Percentiles rank a stretch among this genome's conserved stretches.
Conservation (phyloP, 2,797 vertebrate species). For the Anniella stebbinsi region DNA sequence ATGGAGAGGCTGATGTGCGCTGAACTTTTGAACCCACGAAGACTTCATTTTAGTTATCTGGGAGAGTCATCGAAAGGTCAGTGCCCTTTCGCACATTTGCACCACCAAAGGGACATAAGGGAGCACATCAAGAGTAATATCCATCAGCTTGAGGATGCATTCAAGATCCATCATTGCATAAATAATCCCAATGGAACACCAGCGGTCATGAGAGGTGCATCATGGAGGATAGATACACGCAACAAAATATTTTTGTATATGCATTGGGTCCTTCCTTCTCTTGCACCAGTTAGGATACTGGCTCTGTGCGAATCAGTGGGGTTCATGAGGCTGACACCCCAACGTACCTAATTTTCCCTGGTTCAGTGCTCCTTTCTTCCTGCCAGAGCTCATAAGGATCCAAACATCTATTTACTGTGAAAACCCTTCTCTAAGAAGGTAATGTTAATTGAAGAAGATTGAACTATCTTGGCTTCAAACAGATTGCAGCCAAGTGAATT, state of each 20-base stretch:
- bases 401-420: conserved; percentile 72
- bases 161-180: conserved; percentile 67
- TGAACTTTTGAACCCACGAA: conserved; percentile 77
- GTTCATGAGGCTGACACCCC: conserved; percentile 42
- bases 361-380: conserved; percentile 71
- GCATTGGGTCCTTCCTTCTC: conserved; percentile 41
- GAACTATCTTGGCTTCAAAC: conserved; percentile 60
- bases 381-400: conserved; percentile 75
- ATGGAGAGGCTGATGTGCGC: conserved; percentile 65
- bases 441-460: conserved; percentile 75
- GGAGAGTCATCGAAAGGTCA: conserved; percentile 78
- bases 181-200: conserved; percentile 61
- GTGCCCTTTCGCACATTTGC: conserved; percentile 77
- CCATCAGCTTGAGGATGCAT: conserved; percentile 70
- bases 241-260: conserved; percentile 68
- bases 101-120: conserved; percentile 76
- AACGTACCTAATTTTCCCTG: conserved; percentile 58
- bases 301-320: conserved; percentile 43
- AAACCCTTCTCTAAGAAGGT: conserved; percentile 64
- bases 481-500: conserved; percentile 38
- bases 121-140: conserved; percentile 79
- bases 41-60: conserved; percentile 64
- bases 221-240: conserved; percentile 27
- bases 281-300: conserved; percentile 43
- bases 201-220: conserved; percentile 47